Base-by-base conservation (phyloP, 2,113 vertebrate genomes). In the Empidonax traillii region DNA sequence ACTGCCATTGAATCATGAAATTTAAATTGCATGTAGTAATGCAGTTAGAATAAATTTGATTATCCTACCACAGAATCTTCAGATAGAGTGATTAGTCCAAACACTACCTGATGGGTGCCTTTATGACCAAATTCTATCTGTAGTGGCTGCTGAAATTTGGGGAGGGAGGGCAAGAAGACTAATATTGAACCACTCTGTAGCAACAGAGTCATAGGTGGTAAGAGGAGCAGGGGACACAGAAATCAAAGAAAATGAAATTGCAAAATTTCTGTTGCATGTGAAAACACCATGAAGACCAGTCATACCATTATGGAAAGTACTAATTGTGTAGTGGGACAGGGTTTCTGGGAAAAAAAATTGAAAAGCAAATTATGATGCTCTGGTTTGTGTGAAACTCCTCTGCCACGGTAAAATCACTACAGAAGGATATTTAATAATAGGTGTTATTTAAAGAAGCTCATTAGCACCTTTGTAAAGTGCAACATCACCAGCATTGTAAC, bases 381-480 rank as follows among this genome's bases (percentile, higher is more conserved):
- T 86, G 35, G 35, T 35, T 87, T 85, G 81, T 52, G 44, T 84
- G 85, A 97, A 97, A 93, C 39, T 85, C 52, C 68, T 93, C 67
- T 97, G 85, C 86, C 76, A 77, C 69, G 93, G 80, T 82, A 95
- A 96, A 96, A 93, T 94, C 94, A 92, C 59, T 95, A 83, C 86
- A 92, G 77, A 88, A 94, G 86, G 96, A 95, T 14, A 10, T 94
- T 95, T 90, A 96, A 94, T 96, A 92, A 96, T 95, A 87, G 89
- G n/a, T 96, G 73, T 90, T 97, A 83, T 97, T 97, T 97, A 96
- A 96, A 95, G 89, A 86, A 94, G 90, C 82, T 97, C 87, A 96
- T 98, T 98, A 97, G 55, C 96, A 97, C 96, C 92, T 97, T 72
- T 97, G 83, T 95, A 95, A 97, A 96, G 92, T 96, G 89, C 86